A percentile compares a stretch with the other conserved stretches of the same genome.
Conservation (phyloP, 2,113 vertebrate species). For the Ctenomys sociabilis region DNA sequence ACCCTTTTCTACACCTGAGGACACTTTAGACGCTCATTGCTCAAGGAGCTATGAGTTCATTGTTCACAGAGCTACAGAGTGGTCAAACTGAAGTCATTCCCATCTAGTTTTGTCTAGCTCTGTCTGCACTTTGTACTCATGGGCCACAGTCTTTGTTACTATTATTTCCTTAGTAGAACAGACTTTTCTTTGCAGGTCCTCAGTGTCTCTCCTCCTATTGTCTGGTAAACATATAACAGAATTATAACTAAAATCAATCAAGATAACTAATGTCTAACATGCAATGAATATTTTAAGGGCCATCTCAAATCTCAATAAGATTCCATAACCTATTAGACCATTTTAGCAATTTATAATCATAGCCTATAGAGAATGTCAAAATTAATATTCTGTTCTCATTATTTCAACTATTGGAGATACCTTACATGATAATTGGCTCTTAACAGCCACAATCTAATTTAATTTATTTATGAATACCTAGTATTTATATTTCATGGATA, state of each 20-base stretch:
- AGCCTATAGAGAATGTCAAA: constrained; percentile 62
- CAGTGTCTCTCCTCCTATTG: background rate
- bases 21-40: background rate
- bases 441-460: constrained; percentile 67
- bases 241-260: constrained; percentile 74
- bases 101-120: background rate
- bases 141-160: background rate
- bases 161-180: constrained; percentile 46
- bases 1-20: background rate
- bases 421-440: constrained; percentile 71
- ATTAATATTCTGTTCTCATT: constrained; percentile 68
- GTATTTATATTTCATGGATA: constrained; percentile 74
- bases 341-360: constrained; percentile 68
- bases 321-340: constrained; percentile 54
- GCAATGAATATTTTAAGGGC: constrained; percentile 71
- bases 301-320: constrained; percentile 65
- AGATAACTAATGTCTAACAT: constrained; percentile 65
- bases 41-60: too few relatives aligned
- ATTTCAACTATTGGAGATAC: constrained; percentile 54
- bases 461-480: constrained; percentile 74
- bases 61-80: background rate
- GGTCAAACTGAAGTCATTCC: background rate
- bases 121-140: background rate
- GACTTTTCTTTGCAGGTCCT: background rate
- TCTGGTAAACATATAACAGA: constrained; percentile 63